Base-by-base conservation (phyloP, 2,888 invertebrate species). In the Altica lythri region DNA sequence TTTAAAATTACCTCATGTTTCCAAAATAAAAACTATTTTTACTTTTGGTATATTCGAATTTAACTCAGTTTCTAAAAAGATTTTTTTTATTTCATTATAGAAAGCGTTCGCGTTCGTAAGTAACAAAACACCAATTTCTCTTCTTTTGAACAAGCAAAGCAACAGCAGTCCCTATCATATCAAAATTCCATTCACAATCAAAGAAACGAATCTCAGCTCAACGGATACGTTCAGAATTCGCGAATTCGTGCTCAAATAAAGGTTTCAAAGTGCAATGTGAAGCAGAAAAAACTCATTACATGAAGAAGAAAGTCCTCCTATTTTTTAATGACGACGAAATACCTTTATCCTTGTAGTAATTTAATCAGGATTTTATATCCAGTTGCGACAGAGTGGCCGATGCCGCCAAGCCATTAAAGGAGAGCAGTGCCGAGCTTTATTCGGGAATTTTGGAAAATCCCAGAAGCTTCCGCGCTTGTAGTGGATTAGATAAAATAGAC, bases 371-470 rank as follows among this genome's bases (percentile, higher is more conserved):
- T 68, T 70, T 70, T 69, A 69, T 69, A 70, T 68, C 66, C 66
- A 63, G 64, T 66, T 62, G 62, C 67, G 67, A 64, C 67, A 68
- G 68, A 68, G 64, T 62, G 25, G 22, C 40, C 40, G 14, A 40
- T 40, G 40, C 40, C 25, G 40, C 62, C 53, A 38, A 45, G 66
- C 70, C 66, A 68, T 68, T 70, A 67, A 66, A 68, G 63, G 53
- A 53, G 61, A 63, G 62, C 60, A 42, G 60, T 60, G 63, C 64
- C 57, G 62, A 68, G 63, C 61, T 73, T 70, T 71, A 69, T 68
- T 63, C 64, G 53, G 71, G 72, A 72, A 74, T 73, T 74, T 73
- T 67, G 66, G 71, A 68, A 74, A 74, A 73, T 72, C 73, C 73
- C 70, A 64, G 64, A 66, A 73, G 73, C 72, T 71, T 67, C 64